phyloP scores from a whole-genome alignment of 2,797 vertebrate genomes.

The Schizopygopsis pylzovi region DNA sequence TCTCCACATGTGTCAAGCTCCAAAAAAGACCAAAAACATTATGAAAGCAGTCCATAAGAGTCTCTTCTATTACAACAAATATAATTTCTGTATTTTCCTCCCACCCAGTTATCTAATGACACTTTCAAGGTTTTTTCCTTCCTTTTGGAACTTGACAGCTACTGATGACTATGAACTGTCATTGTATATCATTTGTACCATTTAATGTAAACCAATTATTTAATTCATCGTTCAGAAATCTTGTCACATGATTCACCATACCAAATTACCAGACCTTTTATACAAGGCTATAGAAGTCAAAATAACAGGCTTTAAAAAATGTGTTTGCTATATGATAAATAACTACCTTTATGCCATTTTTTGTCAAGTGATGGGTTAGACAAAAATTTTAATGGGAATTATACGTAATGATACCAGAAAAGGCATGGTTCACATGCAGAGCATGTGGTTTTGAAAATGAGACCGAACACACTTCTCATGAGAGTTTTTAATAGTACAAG shows the following conservation, averaged over 20 bases:
- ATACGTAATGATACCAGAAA: constrained; percentile 52
- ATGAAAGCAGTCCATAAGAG: background rate
- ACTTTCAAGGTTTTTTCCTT: background rate
- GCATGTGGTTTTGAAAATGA: constrained; percentile 51
- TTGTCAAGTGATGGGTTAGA: constrained; percentile 34
- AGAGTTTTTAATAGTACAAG: constrained; percentile 5
- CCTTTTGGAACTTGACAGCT: background rate
- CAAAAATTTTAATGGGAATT: constrained; percentile 55
- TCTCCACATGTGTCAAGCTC: background rate
- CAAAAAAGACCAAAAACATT: background rate
- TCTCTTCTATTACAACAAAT: background rate
- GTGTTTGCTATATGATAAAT: constrained; percentile 29
- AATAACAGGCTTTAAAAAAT: constrained; percentile 10
- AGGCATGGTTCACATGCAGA: constrained; percentile 17
- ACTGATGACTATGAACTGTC: background rate
- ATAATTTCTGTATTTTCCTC: background rate
- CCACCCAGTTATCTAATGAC: background rate
- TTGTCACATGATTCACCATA: background rate
- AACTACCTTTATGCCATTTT: constrained; percentile 23
- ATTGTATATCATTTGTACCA: background rate
- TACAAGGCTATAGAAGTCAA: background rate
- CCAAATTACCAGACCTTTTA: background rate
- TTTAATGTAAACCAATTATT: background rate
- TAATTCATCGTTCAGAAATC: background rate
- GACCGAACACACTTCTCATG: constrained; percentile 5